Percentiles rank a stretch among this genome's conserved stretches.
Conservation (phyloP, 2,113 vertebrate species). For the Dolichotis patagonum region DNA sequence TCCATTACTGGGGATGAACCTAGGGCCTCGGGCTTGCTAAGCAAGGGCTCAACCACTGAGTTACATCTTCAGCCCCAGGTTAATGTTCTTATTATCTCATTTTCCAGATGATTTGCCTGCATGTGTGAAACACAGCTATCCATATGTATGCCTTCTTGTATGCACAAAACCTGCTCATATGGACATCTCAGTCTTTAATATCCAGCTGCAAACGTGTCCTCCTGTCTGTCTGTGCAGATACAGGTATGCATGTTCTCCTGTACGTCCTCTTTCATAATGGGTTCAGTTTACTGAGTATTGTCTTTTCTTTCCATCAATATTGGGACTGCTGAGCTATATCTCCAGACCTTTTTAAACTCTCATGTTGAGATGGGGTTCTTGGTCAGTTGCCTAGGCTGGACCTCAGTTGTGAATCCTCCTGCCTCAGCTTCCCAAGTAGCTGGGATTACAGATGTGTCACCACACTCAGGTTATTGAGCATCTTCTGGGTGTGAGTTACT, state of each 20-base stretch:
- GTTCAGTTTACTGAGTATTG: neutral
- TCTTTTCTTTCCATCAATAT: neutral
- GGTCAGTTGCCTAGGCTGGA: neutral
- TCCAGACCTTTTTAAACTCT: neutral
- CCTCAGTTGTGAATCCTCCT: neutral
- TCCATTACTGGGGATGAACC: neutral
- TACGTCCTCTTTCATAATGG: neutral
- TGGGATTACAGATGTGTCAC: neutral
- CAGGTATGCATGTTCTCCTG: rapidly evolving
- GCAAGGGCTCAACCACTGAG: neutral
- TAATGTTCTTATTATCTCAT: neutral
- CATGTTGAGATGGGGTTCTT: neutral
- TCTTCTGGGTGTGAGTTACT: neutral
- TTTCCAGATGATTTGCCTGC: neutral
- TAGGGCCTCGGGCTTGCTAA: neutral
- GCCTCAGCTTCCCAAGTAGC: neutral
- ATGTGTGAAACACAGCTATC: neutral
- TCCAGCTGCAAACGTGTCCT: neutral
- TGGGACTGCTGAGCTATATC: neutral
- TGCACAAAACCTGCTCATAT: neutral
- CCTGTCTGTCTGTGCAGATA: rapidly evolving
- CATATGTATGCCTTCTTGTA: neutral
- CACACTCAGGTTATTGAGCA: neutral
- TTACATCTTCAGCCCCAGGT: neutral
- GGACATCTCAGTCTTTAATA: neutral